Base-by-base conservation (phyloP, 2,113 vertebrate species). In the Geococcyx californianus region DNA sequence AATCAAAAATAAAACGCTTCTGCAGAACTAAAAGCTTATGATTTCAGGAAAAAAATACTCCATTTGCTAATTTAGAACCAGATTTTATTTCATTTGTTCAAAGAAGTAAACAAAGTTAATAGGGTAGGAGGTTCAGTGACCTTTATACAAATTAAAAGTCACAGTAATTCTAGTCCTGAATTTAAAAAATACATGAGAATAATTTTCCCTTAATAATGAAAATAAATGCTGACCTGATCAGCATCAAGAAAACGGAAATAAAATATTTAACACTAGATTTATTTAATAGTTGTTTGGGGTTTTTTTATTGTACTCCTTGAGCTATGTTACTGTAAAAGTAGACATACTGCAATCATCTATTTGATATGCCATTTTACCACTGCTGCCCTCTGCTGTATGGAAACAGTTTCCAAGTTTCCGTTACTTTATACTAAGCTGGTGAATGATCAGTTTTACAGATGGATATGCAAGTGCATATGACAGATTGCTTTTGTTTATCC, bases 381-480 rank as follows among this genome's bases (percentile, higher is more conserved):
- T 93, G 93, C 94, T 96, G 94, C 94, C 95, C 91, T 94, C 94
- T 96, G 87, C 87, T 93, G 94, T 29, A 51, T 26, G 70, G 70
- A 49, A 94, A 82, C 17, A 44, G 18, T 55, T 93, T 73, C 63
- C 55, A 90, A 9, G 9, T 3, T 21, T 21, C 45, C 36, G 29
- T 13, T 17, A 25, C 29, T 54, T 79, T 7, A 1, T 55, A 26
- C 10, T 45, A 59, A 74, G 3, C 16, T 45, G 11, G 8, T 56
- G 62, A 68, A 78, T 44, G 4, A 40, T 19, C 24, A 21, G 26
- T n/a, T 78, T 78, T 52, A 72, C 60, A 84, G 24, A 28, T 3
- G 52, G 34, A 74, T 45, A 42, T 33, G 64, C 38, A 62, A 81
- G 4, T 36, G 28, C 6, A 17, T 49, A 64, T n/a, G 42, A 11